Conservation (phyloP, 2,888 invertebrate genomes). For the Helleia helle region DNA sequence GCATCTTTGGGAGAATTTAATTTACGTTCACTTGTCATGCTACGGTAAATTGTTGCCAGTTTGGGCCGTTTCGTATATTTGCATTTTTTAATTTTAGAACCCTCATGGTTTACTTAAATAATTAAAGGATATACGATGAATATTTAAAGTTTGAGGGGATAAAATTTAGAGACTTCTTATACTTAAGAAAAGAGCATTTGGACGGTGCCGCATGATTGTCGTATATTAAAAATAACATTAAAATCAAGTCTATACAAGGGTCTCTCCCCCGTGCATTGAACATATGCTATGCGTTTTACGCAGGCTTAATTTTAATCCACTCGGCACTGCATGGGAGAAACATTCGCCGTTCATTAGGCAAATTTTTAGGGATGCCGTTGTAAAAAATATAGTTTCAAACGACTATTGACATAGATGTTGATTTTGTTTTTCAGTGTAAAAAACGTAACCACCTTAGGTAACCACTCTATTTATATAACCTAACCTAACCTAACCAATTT, state of each 20-base stretch:
- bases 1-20: slow-evolving; percentile 61
- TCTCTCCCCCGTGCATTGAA: slow-evolving; percentile 27
- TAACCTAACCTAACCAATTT: too few relatives aligned
- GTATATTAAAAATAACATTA: slow-evolving; percentile 15
- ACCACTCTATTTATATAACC: too few relatives aligned
- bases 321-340: slow-evolving; percentile 17
- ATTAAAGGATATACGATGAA: too few relatives aligned
- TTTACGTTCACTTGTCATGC: slow-evolving; percentile 32
- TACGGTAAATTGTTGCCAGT: slow-evolving; percentile 12
- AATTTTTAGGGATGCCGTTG: slow-evolving; percentile 6
- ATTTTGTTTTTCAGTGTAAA: too few relatives aligned
- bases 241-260: slow-evolving; percentile 38
- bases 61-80: neutral
- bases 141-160: too few relatives aligned
- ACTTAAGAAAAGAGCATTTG: too few relatives aligned
- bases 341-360: slow-evolving; percentile 11
- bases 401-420: neutral
- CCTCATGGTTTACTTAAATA: too few relatives aligned
- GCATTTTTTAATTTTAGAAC: too few relatives aligned
- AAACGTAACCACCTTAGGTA: too few relatives aligned
- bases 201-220: too few relatives aligned
- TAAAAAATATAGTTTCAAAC: neutral
- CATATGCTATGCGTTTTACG: slow-evolving; percentile 64
- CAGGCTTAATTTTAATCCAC: slow-evolving; percentile 57
- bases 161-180: too few relatives aligned